A percentile compares a stretch with the other conserved stretches of the same genome.
phyloP scores from a whole-genome alignment of 1,140 invertebrate genomes.

The Trichonephila clavata region DNA sequence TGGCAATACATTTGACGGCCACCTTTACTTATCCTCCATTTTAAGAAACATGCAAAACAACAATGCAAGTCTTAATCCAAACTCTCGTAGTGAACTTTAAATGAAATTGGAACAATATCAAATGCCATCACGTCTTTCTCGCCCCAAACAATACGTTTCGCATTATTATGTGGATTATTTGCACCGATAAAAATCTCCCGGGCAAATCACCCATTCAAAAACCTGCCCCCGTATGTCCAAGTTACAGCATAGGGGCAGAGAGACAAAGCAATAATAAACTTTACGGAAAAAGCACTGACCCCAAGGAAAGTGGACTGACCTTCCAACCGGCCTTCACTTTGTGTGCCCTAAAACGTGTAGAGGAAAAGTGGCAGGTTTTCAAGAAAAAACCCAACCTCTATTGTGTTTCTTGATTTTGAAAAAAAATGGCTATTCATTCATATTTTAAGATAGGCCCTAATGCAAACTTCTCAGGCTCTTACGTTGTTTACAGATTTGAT shows the following conservation, averaged over 20 bases:
- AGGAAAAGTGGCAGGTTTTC: slow-evolving; percentile 25
- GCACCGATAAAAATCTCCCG: slow-evolving; percentile 10
- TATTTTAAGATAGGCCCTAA: neutral
- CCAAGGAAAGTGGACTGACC: slow-evolving; percentile 59
- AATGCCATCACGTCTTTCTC: neutral
- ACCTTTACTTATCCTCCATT: neutral
- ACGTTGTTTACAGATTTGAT: neutral
- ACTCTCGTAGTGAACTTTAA: neutral
- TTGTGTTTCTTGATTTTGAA: neutral
- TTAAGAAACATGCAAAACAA: neutral
- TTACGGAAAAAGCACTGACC: slow-evolving; percentile 33
- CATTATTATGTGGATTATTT: neutral
- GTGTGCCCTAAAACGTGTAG: slow-evolving; percentile 23
- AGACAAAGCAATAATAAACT: slow-evolving; percentile 26
- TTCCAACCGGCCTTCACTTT: slow-evolving; percentile 45
- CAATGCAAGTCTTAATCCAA: neutral
- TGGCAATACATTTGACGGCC: too few species aligned
- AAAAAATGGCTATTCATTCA: neutral
- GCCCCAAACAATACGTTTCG: neutral
- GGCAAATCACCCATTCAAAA: neutral
- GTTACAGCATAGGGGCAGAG: slow-evolving; percentile 4
- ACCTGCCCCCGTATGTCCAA: neutral
- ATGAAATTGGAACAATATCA: slow-evolving; percentile 25
- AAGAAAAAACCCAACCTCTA: slow-evolving; percentile 11
- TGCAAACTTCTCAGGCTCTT: neutral